Conservation (phyloP, 2,113 vertebrate genomes). For the Parus major region DNA sequence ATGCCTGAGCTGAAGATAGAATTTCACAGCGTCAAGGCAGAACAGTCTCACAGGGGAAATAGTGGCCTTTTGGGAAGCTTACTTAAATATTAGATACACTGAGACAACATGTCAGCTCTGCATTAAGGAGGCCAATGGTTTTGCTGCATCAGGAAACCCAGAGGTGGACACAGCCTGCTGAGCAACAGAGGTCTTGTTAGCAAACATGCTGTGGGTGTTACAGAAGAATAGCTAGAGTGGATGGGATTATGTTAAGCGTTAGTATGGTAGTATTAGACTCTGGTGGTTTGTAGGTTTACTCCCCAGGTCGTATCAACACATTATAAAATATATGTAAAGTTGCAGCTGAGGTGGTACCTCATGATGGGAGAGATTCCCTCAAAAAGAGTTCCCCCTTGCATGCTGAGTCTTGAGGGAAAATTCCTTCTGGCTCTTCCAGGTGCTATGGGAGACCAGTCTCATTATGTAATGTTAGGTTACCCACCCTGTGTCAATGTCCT, state of each 20-base stretch:
- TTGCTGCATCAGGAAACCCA: neutral
- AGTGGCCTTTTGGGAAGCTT: neutral
- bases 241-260: neutral
- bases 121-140: neutral
- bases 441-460: neutral
- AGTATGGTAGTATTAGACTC: neutral
- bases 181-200: neutral
- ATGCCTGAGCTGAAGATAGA: neutral
- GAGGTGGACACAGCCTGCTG: neutral
- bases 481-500: neutral
- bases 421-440: neutral
- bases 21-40: neutral
- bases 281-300: neutral
- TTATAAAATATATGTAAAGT: neutral
- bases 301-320: neutral
- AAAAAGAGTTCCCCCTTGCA: fast-evolving
- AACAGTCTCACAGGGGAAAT: neutral
- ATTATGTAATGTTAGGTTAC: neutral
- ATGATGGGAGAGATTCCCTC: neutral
- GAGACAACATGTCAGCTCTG: neutral
- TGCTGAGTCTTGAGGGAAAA: neutral
- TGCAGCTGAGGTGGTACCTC: neutral
- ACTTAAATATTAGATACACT: neutral
- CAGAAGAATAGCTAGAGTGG: neutral
- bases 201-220: neutral